Conservation (phyloP, 2,113 vertebrate genomes). For the Pogonocichla stellata region DNA sequence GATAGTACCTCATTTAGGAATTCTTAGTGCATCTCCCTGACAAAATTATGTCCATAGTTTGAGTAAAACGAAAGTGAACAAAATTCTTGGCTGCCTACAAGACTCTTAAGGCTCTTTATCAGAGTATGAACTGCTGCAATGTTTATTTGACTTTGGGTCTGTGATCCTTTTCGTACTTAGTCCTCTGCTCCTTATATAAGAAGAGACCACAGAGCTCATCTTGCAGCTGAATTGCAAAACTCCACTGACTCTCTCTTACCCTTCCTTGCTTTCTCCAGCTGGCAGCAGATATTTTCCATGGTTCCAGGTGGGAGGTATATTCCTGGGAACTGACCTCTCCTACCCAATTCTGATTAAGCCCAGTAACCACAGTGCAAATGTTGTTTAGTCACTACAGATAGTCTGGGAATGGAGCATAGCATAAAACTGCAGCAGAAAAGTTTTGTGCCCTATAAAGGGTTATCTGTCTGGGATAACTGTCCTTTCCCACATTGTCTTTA, state of each 20-base stretch:
- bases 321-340: not conserved
- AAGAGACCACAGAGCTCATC: not conserved
- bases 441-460: not conserved
- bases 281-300: not conserved
- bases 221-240: not conserved
- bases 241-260: not conserved
- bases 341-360: not conserved
- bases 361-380: not conserved
- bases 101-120: not conserved
- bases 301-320: not conserved
- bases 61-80: not conserved
- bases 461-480: not conserved
- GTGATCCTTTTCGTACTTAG: not conserved
- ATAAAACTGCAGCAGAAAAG: not conserved
- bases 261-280: not conserved
- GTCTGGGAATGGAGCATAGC: not conserved
- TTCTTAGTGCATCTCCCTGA: not conserved
- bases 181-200: not conserved
- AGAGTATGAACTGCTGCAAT: not conserved
- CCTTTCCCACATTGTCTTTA: not conserved
- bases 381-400: not conserved
- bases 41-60: not conserved
- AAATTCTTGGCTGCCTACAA: not conserved
- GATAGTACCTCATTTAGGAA: not conserved
- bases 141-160: not conserved